Conservation (phyloP, 2,113 vertebrate species). For the Pao palembangensis region DNA sequence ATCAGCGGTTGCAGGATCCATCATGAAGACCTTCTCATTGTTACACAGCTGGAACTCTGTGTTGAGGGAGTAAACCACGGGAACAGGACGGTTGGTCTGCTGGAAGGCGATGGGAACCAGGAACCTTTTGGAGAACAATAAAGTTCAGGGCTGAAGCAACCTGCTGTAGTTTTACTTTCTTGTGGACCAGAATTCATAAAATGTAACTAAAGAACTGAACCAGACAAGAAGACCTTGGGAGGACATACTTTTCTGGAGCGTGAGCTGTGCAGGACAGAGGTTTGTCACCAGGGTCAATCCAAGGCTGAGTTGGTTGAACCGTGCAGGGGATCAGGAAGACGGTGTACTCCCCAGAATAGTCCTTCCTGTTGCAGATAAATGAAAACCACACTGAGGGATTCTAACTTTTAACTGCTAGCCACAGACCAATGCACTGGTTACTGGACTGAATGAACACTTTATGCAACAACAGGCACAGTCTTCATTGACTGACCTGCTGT, state of each 20-base stretch:
- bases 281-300: slow-evolving; percentile 91
- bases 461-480: no score
- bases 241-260: slow-evolving; percentile 85
- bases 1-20: slow-evolving; percentile 85
- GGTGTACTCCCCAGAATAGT: slow-evolving; percentile 94
- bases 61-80: slow-evolving; percentile 93
- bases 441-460: no score
- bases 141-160: no score
- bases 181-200: not conserved
- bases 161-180: not conserved
- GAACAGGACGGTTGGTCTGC: slow-evolving; percentile 95
- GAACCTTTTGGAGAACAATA: slow-evolving; percentile 73
- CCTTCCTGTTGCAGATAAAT: slow-evolving; percentile 80
- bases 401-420: not conserved
- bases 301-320: slow-evolving; percentile 93
- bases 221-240: not conserved
- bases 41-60: slow-evolving; percentile 98
- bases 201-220: not conserved
- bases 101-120: slow-evolving; percentile 96
- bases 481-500: slow-evolving; percentile 81
- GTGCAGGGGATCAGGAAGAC: slow-evolving; percentile 93
- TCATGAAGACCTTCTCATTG: slow-evolving; percentile 93
- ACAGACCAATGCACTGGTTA: no score
- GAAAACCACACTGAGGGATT: not conserved
- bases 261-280: slow-evolving; percentile 92